Conservation (phyloP, 2,797 vertebrate genomes). For the Malacoraja senta region DNA sequence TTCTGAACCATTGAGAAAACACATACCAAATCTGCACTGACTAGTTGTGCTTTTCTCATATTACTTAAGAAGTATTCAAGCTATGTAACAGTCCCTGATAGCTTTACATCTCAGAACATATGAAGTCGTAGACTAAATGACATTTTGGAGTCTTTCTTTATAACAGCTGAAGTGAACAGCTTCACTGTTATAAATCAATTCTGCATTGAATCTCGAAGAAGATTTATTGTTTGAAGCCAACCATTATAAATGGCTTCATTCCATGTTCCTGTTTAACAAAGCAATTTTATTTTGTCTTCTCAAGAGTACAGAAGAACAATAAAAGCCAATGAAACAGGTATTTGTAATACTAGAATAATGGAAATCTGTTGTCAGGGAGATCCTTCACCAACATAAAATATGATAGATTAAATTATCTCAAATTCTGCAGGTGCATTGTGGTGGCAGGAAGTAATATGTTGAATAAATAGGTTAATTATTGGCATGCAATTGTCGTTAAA, state of each 20-base stretch:
- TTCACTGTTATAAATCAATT: conserved; percentile 21
- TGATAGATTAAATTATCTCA: background rate
- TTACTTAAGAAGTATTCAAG: conserved; percentile 30
- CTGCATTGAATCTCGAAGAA: background rate
- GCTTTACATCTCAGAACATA: conserved; percentile 2
- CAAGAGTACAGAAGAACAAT: background rate
- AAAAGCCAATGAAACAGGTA: background rate
- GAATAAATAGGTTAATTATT: too few species aligned
- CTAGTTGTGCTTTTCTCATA: conserved; percentile 23
- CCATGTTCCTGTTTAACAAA: background rate
- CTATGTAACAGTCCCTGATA: conserved; percentile 11
- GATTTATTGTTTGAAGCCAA: conserved; percentile 12
- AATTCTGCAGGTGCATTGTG: background rate
- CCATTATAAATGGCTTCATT: background rate
- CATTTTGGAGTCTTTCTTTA: background rate
- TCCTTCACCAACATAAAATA: background rate
- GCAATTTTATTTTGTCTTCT: background rate
- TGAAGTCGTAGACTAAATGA: conserved; percentile 1
- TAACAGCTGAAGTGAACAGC: conserved; percentile 15
- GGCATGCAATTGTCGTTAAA: background rate
- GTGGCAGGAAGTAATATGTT: background rate
- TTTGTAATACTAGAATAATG: background rate
- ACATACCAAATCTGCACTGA: conserved; percentile 34
- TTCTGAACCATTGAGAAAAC: background rate
- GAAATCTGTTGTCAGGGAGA: background rate